phyloP scores from a whole-genome alignment of 2,113 vertebrate genomes.

The Hippopotamus amphibius region DNA sequence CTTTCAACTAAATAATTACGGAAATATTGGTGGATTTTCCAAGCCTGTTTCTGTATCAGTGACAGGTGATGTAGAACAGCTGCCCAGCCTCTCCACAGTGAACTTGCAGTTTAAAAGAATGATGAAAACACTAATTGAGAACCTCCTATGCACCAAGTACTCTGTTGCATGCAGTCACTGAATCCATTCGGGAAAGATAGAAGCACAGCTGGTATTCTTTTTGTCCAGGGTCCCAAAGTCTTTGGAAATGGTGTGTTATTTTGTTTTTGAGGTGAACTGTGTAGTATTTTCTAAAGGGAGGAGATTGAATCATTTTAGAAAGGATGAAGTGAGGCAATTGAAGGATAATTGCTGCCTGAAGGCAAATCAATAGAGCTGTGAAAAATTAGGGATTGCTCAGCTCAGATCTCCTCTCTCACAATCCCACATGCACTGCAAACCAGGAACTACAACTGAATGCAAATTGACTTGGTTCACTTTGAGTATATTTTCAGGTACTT shows the following conservation, averaged over 20 bases:
- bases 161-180: background rate
- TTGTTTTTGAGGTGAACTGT: background rate
- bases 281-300: background rate
- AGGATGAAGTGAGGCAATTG: constrained; percentile 25
- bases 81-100: background rate
- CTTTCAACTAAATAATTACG: background rate
- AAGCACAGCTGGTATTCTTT: background rate
- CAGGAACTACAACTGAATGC: background rate
- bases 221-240: background rate
- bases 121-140: background rate
- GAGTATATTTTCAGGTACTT: background rate
- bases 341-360: constrained; percentile 67
- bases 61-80: background rate
- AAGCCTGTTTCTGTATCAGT: background rate
- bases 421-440: background rate
- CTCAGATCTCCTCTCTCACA: background rate
- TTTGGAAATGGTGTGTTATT: background rate
- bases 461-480: background rate
- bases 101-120: background rate
- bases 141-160: background rate
- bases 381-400: background rate
- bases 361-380: constrained; percentile 61
- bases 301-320: constrained; percentile 16
- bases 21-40: background rate
- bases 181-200: background rate